Evolutionary conservation across 2,888 invertebrate species (phyloP).

Genomic region (Rhorus exstirpatorius): DNA sequence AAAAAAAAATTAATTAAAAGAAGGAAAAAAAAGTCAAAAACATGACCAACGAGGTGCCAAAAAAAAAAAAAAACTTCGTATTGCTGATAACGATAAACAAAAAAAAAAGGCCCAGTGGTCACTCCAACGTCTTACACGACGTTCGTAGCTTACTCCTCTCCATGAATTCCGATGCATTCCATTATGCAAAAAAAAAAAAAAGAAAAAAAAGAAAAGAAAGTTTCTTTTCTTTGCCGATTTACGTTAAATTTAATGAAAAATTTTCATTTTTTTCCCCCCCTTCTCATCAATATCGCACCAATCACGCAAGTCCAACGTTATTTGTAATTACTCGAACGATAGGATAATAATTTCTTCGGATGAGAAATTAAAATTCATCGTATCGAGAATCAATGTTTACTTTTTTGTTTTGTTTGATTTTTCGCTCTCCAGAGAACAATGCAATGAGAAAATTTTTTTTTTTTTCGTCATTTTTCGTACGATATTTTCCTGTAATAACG

Average conservation of each 20-base stretch:
- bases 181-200: constrained; percentile 45
- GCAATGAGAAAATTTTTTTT: constrained; percentile 40
- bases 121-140: constrained; percentile 52
- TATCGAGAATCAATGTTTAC: constrained; percentile 22
- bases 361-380: constrained; percentile 41
- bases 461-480: constrained; percentile 54
- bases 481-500: constrained; percentile 55
- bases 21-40: constrained; percentile 62
- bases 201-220: too few species aligned
- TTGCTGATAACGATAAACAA: constrained; percentile 42
- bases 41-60: constrained; percentile 73
- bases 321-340: constrained; percentile 10
- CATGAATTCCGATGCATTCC: constrained; percentile 70
- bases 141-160: constrained; percentile 62
- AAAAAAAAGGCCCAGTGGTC: constrained; percentile 58
- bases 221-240: constrained; percentile 57
- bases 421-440: constrained; percentile 22
- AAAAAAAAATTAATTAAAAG: constrained; percentile 25
- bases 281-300: background rate
- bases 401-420: constrained; percentile 11
- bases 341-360: constrained; percentile 22
- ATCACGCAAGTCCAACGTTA: constrained; percentile 30
- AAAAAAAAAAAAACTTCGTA: constrained; percentile 65
- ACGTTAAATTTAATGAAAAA: constrained; percentile 27
- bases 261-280: background rate